Base-by-base conservation (phyloP, 2,888 invertebrate genomes). In the Ecdyonurus torrentis region DNA sequence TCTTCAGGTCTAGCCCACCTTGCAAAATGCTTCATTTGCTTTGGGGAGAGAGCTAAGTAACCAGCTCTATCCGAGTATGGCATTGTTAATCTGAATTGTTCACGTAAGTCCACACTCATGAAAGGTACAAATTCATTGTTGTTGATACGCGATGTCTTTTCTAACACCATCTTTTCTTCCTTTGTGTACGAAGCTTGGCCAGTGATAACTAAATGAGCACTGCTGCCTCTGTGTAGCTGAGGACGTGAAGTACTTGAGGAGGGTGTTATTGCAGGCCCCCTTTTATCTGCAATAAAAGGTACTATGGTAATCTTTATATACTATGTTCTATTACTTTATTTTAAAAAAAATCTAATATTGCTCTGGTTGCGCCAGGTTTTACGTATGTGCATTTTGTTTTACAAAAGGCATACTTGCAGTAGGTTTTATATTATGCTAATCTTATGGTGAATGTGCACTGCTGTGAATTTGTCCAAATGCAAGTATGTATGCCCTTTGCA, bases 51-150 rank as follows among this genome's bases (percentile, higher is more conserved):
- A 63, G 83, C 82, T 62, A 96, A 76, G 64, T 83, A 78, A 19
- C 95, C 94, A 70, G 93, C 86, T 71, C 83, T 85, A 63, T 69
- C 69, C 19, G 64, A 64, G 61, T 67, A 70, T 1, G 77, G 75
- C n/a, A 78, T 70, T 1, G 78, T 75, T 68, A 74, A 79, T 2
- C 77, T 77, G 73, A 83, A 84, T 67, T 84, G 84, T 74, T 97
- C 96, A 2, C 82, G 80, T 58, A 90, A 76, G 75, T 97, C 96
- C 1, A 91, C 84, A 62, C 81, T 81, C 87, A 96, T 89, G 73
- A 96, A 97, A 1, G 97, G 96, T 53, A 96, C 85, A 76, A 90
- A 97, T 70, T 90, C 87, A 67, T 89, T 83, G 64, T 85, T 84
- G 74, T 97, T 96, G 64, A 97, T 93, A 66, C 84, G 83, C 0